phyloP scores from a whole-genome alignment of 2,888 invertebrate genomes.

The Apodemia hepburni region DNA sequence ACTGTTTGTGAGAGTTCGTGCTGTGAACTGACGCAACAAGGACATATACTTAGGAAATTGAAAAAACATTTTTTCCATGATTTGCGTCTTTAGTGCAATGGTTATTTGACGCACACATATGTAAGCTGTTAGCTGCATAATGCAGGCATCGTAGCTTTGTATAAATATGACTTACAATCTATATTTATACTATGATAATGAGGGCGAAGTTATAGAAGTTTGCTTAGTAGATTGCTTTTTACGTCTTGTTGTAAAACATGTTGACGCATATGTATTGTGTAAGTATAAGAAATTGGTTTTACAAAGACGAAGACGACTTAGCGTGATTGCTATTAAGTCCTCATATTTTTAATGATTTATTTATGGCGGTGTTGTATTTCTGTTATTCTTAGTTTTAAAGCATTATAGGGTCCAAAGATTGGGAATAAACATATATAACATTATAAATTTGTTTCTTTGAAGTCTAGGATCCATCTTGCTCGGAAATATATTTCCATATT shows the following conservation, averaged over 20 bases:
- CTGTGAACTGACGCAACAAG: background rate
- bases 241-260: constrained; percentile 52
- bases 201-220: constrained; percentile 61
- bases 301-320: constrained; percentile 41
- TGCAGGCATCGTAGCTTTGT: background rate
- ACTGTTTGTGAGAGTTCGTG: background rate
- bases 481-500: no score
- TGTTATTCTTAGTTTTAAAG: constrained; percentile 83
- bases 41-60: background rate
- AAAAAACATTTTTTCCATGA: background rate
- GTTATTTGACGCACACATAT: background rate
- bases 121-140: background rate
- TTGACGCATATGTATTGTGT: constrained; percentile 34
- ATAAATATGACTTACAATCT: background rate
- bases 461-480: constrained; percentile 38
- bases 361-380: constrained; percentile 76
- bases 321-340: constrained; percentile 46
- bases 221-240: constrained; percentile 65
- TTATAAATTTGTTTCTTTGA: constrained; percentile 53
- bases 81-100: background rate
- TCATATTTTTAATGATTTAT: constrained; percentile 52
- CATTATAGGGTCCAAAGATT: constrained; percentile 88
- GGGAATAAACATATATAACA: constrained; percentile 85
- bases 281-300: constrained; percentile 45
- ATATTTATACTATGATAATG: constrained; percentile 44